Percentiles rank a stretch among this genome's conserved stretches.
phyloP scores from a whole-genome alignment of 1,140 invertebrate species.

The Conus ventricosus region DNA sequence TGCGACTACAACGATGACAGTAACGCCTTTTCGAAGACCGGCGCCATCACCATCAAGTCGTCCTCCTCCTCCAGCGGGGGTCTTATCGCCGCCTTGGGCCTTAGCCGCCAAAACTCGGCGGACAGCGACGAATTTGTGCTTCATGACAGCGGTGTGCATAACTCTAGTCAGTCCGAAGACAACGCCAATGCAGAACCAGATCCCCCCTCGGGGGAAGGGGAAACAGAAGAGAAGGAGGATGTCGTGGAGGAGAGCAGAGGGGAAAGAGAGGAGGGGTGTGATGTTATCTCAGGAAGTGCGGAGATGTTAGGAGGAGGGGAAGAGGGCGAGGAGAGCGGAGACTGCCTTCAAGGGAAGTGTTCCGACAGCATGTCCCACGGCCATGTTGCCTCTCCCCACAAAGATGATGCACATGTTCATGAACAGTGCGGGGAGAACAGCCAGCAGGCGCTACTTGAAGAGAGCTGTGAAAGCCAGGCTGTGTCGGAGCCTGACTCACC shows the following conservation, averaged over 20 bases:
- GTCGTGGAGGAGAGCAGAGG: not conserved
- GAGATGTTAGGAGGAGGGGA: not conserved
- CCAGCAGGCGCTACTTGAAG: not conserved
- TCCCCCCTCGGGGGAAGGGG: not conserved
- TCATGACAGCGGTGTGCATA: slow-evolving; percentile 50
- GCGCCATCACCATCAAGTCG: slow-evolving; percentile 72
- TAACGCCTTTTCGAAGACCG: slow-evolving; percentile 72
- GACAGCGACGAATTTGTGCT: slow-evolving; percentile 65
- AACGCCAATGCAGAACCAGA: not conserved
- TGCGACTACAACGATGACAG: slow-evolving; percentile 68
- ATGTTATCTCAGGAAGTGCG: no score
- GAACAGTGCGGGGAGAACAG: not conserved
- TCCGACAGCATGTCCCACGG: no score
- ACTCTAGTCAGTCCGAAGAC: slow-evolving; percentile 38
- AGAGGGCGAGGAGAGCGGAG: not conserved
- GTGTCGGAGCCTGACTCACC: not conserved
- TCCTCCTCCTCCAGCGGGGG: slow-evolving; percentile 72
- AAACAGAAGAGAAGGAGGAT: not conserved
- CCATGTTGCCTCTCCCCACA: no score
- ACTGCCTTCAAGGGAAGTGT: no score
- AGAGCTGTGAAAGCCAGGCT: not conserved
- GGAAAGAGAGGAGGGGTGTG: not conserved
- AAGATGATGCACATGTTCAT: no score
- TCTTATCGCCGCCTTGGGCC: slow-evolving; percentile 66
- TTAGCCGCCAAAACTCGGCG: slow-evolving; percentile 63